Percentiles rank a stretch among this genome's conserved stretches.
These are phyloP conservation scores for Taphrorychus bicolor DNA, from an alignment of 2,888 invertebrate species.

Conservation along the genomic window DNA sequence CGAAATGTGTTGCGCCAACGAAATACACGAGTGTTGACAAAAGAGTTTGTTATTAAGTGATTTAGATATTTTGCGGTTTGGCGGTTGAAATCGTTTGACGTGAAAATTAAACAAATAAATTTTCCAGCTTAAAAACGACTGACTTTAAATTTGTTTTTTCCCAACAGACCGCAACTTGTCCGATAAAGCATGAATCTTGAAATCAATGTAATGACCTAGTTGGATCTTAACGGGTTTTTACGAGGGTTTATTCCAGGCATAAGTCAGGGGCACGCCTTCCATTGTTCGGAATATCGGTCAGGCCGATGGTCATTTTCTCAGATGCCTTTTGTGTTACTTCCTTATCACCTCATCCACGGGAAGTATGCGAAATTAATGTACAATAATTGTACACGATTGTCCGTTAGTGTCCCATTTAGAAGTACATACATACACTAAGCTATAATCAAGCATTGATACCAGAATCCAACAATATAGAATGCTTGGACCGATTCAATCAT, in stretches of 20 bases:
- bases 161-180: no score
- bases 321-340: conserved; percentile 20
- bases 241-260: neutral
- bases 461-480: neutral
- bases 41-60: conserved; percentile 22
- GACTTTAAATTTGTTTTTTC: neutral
- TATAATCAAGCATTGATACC: neutral
- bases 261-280: conserved; percentile 11
- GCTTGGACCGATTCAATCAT: neutral
- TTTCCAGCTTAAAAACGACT: neutral
- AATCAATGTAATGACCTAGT: neutral
- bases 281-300: conserved; percentile 26
- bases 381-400: conserved; percentile 25
- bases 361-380: conserved; percentile 26
- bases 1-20: conserved; percentile 18
- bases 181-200: no score
- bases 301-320: conserved; percentile 29
- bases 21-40: conserved; percentile 26
- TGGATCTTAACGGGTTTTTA: conserved; percentile 8
- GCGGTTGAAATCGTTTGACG: conserved; percentile 19
- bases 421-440: neutral
- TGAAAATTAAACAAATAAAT: conserved; percentile 22
- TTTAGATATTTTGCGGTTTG: conserved; percentile 27
- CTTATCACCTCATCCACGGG: conserved; percentile 22
- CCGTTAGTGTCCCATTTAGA: neutral